Evolutionary conservation across 2,888 invertebrate species (phyloP).

Genomic region (Lordiphosa andalusiaca): DNA sequence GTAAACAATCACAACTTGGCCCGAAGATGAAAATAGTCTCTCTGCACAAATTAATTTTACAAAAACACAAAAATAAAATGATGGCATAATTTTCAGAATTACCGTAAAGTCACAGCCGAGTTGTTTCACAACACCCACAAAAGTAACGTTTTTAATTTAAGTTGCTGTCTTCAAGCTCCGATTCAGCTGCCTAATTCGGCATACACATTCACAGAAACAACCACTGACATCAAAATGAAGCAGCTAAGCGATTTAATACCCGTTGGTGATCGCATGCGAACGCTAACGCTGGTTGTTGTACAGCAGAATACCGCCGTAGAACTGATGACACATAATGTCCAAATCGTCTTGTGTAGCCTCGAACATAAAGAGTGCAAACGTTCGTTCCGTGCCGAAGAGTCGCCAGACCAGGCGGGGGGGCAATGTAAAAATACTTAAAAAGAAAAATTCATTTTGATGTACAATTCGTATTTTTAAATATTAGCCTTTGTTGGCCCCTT

Average conservation of each 20-base stretch:
- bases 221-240: constrained; percentile 53
- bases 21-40: constrained; percentile 16
- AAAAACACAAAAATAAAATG: constrained; percentile 1
- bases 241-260: constrained; percentile 4
- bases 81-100: constrained; percentile 12
- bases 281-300: constrained; percentile 41
- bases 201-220: constrained; percentile 37
- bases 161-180: not conserved
- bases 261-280: constrained; percentile 47
- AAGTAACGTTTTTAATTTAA: not conserved
- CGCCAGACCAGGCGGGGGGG: constrained; percentile 19
- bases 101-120: constrained; percentile 9
- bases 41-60: constrained; percentile 7
- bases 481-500: constrained; percentile 38
- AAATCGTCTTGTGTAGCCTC: constrained; percentile 55
- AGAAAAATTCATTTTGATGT: constrained; percentile 27
- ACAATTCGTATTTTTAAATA: constrained; percentile 58
- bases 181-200: constrained; percentile 49
- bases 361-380: constrained; percentile 32
- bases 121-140: not conserved
- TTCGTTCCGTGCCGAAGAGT: constrained; percentile 2
- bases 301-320: constrained; percentile 52
- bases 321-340: constrained; percentile 50
- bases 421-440: constrained; percentile 28
- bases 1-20: constrained; percentile 28